Percentiles rank a stretch among this genome's conserved stretches.
Evolutionary conservation across 2,888 invertebrate species (phyloP).

Genomic region (Aphrophora alni): DNA sequence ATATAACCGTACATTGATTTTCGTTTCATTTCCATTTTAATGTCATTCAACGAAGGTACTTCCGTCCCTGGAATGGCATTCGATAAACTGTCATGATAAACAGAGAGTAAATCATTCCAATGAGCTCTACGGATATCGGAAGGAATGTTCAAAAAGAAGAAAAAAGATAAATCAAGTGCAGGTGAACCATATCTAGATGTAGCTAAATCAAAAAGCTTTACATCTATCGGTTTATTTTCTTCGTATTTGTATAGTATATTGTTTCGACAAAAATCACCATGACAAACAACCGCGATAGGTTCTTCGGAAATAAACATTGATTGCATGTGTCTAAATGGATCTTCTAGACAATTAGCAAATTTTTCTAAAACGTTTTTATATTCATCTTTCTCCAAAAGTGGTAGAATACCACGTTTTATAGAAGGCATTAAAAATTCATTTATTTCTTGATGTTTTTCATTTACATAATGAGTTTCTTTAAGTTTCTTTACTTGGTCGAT

Average conservation of each 20-base stretch:
- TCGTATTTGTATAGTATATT: conserved; percentile 49
- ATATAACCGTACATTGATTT: conserved; percentile 43
- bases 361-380: neutral
- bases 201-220: conserved; percentile 45
- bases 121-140: conserved; percentile 63
- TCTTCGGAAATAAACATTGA: conserved; percentile 27
- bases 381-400: neutral
- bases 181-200: conserved; percentile 61
- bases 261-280: conserved; percentile 50
- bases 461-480: neutral
- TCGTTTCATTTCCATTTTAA: conserved; percentile 18
- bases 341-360: neutral
- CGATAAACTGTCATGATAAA: conserved; percentile 66
- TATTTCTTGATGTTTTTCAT: neutral
- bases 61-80: conserved; percentile 35
- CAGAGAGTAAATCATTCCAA: conserved; percentile 65
- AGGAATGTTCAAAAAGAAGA: conserved; percentile 68
- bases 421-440: neutral
- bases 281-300: conserved; percentile 47
- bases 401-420: neutral
- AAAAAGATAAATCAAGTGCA: conserved; percentile 66
- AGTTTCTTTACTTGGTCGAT: neutral
- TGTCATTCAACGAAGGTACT: conserved; percentile 14
- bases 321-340: neutral
- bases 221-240: conserved; percentile 30